Conservation (phyloP, 2,113 vertebrate genomes). For the Suricata suricatta region DNA sequence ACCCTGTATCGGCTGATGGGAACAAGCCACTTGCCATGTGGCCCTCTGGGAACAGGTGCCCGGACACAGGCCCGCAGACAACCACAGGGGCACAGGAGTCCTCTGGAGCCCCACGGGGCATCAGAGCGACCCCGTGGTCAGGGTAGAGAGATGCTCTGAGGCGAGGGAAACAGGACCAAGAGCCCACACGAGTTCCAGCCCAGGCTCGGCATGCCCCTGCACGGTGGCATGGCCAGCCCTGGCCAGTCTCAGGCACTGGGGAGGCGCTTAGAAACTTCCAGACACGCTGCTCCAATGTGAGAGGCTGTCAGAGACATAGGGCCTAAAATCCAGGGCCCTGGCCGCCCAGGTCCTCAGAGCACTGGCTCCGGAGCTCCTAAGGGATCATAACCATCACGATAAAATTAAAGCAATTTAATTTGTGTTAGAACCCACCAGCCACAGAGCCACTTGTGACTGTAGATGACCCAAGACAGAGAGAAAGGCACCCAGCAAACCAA, state of each 20-base stretch:
- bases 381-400: neutral
- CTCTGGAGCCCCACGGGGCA: rapidly evolving
- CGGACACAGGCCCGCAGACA: rapidly evolving
- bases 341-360: neutral
- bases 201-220: rapidly evolving
- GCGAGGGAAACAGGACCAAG: neutral
- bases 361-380: neutral
- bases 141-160: neutral
- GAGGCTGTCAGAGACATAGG: neutral
- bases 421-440: neutral
- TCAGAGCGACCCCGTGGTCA: rapidly evolving
- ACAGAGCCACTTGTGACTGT: neutral
- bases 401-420: neutral
- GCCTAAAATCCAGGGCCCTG: too few species aligned
- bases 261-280: neutral
- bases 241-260: neutral
- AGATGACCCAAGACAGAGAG: neutral
- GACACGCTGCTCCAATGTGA: neutral
- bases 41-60: neutral
- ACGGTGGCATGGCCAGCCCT: neutral
- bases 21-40: neutral
- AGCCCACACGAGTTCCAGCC: rapidly evolving
- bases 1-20: rapidly evolving
- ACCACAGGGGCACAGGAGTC: rapidly evolving
- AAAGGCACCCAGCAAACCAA: neutral